These are phyloP conservation scores for Crocidura indochinensis DNA, from an alignment of 2,797 vertebrate genomes.

Conservation along the genomic window DNA sequence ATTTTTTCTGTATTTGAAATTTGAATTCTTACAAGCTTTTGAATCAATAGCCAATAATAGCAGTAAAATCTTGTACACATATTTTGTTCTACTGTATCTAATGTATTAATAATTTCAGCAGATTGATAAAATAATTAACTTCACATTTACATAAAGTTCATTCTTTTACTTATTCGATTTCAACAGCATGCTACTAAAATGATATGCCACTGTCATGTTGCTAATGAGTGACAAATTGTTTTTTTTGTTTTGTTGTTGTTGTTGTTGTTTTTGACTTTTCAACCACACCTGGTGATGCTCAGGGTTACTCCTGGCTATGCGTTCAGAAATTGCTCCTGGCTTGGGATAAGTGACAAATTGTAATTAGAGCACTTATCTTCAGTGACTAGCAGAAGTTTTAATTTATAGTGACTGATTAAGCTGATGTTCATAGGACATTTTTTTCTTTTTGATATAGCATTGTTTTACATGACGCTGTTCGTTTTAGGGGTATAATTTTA, in stretches of 20 bases:
- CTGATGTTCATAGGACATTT: neutral
- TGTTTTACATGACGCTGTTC: too few species aligned
- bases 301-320: too few species aligned
- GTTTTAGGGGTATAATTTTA: too few species aligned
- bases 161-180: constrained; percentile 30
- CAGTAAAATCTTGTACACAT: neutral
- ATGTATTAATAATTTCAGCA: neutral
- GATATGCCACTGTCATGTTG: neutral
- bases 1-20: neutral
- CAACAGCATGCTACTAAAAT: neutral
- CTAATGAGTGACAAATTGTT: neutral
- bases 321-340: too few species aligned
- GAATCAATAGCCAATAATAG: too few species aligned
- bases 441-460: too few species aligned
- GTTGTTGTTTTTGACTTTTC: too few species aligned
- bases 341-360: neutral
- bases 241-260: too few species aligned
- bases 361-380: neutral
- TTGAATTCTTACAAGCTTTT: neutral
- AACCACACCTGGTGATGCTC: too few species aligned
- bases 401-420: constrained; percentile 52
- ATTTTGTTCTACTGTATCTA: neutral
- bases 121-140: neutral
- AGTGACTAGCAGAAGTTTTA: neutral
- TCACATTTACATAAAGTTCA: neutral